Evolutionary conservation across 2,888 invertebrate genomes (phyloP).

Genomic region (Doris montereyensis): DNA sequence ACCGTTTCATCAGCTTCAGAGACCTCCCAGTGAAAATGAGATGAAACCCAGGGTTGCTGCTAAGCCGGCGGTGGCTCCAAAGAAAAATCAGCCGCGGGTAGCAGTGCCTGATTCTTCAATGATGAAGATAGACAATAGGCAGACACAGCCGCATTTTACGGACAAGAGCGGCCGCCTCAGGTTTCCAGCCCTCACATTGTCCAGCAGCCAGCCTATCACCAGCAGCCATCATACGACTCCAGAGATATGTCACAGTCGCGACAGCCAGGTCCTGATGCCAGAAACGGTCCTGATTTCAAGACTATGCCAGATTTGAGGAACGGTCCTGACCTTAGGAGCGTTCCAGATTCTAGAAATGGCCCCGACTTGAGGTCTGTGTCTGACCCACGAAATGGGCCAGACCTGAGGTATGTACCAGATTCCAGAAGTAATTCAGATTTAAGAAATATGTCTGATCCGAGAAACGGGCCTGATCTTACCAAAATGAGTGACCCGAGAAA

Average conservation of each 20-base stretch:
- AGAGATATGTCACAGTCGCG: no score
- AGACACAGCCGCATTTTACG: constrained; percentile 59
- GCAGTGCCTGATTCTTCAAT: constrained; percentile 58
- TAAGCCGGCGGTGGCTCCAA: constrained; percentile 53
- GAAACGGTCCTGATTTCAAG: not conserved
- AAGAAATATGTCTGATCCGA: constrained; percentile 26
- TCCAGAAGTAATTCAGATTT: constrained; percentile 13
- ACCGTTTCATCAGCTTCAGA: constrained; percentile 61
- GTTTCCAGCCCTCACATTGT: not conserved
- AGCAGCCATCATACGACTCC: not conserved
- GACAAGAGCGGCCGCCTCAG: not conserved
- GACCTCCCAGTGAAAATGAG: constrained; percentile 48
- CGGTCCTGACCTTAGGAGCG: not conserved
- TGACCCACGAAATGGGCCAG: not conserved
- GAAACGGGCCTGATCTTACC: constrained; percentile 17
- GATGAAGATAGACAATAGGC: constrained; percentile 55
- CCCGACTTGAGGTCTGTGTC: constrained; percentile 10
- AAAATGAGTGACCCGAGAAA: constrained; percentile 25
- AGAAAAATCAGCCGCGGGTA: constrained; percentile 54
- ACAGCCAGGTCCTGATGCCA: not conserved
- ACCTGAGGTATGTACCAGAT: constrained; percentile 22
- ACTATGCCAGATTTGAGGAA: not conserved
- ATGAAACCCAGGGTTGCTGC: constrained; percentile 50
- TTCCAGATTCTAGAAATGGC: not conserved
- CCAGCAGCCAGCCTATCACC: constrained; percentile 20